Base-by-base conservation (phyloP, 2,888 invertebrate species). In the Pogonocherus hispidulus region DNA sequence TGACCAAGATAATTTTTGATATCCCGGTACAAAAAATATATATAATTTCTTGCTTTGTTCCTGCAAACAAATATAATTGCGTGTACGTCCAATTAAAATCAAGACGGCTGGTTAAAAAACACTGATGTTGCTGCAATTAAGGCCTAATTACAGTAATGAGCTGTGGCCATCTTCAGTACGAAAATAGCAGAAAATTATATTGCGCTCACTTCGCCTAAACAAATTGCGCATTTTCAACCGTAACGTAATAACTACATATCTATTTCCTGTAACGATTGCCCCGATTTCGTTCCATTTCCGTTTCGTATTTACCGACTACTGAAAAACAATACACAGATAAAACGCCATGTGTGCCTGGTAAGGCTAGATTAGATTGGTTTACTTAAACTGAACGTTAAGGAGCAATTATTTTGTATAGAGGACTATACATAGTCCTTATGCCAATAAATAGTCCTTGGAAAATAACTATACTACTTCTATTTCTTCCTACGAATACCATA, bases 251-350 rank as follows among this genome's bases (percentile, higher is more conserved):
- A 46, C 59, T 47, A 59, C 59, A 59, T 59, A 46, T 59, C 59
- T 59, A 59, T 59, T 59, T 59, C 59, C 59, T 59, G 46, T 59
- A 59, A 59, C 59, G 59, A 59, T 46, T 59, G 59, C 59, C 59
- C 46, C 27, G 46, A 46, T 46, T 59, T 46, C n/a, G 23, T 41
- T 8, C 2, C 23, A 14, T 6, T 59, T 59, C 46, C 59, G 59
- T 27, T 59, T 19, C 44, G 22, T 41, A n/a, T 56, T 22, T 20
- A 27, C 27, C 27, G 27, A 8, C 8, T 4, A 1, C 27, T 27
- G 27, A 8, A 27, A 8, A 4, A 32, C 32, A 32, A 32, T 32
- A 32, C 32, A 1, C 11, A 11, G 32, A 32, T 32, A n/a, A n/a
- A n/a, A n/a, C n/a, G n/a, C n/a, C n/a, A n/a, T n/a, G n/a, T n/a